These are phyloP conservation scores for Petaurus breviceps DNA, from an alignment of 2,113 vertebrate genomes.

Conservation along the genomic window DNA sequence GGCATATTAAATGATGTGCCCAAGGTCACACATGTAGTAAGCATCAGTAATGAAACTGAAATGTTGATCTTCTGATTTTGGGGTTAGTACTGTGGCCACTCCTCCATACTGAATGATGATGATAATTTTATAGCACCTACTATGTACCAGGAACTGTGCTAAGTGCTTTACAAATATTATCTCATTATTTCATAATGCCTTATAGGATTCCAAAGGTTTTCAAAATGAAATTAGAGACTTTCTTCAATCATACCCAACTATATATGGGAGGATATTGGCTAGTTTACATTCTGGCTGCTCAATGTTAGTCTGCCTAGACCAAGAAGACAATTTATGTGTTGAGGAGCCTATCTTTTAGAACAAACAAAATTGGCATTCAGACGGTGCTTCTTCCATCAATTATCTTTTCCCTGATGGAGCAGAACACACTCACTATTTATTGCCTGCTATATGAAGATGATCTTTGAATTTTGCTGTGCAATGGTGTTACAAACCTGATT, in stretches of 20 bases:
- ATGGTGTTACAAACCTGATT: conserved; percentile 49
- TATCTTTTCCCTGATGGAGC: background rate
- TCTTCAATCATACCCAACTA: conserved; percentile 44
- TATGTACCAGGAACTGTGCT: background rate
- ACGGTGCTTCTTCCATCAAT: background rate
- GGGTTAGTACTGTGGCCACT: background rate
- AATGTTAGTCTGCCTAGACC: background rate
- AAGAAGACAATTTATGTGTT: background rate
- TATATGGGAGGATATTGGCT: background rate
- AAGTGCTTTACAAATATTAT: background rate
- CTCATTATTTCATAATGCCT: background rate
- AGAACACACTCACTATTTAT: background rate
- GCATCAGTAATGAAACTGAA: background rate
- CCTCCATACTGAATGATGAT: background rate
- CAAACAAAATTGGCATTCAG: background rate
- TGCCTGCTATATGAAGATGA: background rate
- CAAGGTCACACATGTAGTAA: background rate
- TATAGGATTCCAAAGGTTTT: conserved; percentile 13
- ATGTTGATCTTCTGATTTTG: background rate
- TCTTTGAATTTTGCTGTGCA: background rate
- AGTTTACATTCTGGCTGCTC: background rate
- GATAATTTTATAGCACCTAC: background rate
- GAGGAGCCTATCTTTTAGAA: background rate
- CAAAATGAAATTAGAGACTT: conserved; percentile 38
- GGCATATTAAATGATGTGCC: background rate